Conservation (phyloP, 2,113 vertebrate genomes). For the Microtus montanus region DNA sequence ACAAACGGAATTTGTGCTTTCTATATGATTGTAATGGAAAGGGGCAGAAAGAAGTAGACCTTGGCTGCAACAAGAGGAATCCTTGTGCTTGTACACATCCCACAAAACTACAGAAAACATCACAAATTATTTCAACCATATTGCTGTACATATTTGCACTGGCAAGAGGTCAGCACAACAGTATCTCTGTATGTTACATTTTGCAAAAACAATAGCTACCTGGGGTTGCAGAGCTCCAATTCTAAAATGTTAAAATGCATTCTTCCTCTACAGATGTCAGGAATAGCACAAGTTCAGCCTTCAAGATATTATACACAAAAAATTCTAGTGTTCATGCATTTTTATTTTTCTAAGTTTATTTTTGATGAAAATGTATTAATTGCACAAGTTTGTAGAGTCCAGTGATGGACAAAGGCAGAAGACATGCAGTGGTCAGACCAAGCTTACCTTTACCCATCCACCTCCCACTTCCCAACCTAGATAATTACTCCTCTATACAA, state of each 20-base stretch:
- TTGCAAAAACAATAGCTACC: background rate
- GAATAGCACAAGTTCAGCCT: background rate
- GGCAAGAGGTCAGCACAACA: background rate
- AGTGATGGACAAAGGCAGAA: background rate
- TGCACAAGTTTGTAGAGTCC: background rate
- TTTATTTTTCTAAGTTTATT: background rate
- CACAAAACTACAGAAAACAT: background rate
- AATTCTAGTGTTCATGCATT: background rate
- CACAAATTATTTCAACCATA: background rate
- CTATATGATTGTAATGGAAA: background rate
- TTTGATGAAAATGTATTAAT: background rate
- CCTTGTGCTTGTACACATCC: background rate
- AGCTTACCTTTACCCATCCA: too few species aligned
- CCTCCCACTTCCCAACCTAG: background rate
- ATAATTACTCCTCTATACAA: background rate
- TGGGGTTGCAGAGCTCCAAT: background rate
- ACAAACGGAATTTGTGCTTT: conserved; percentile 10
- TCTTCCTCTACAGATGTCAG: background rate
- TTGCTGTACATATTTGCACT: background rate
- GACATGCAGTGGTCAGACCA: too few species aligned
- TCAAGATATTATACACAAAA: background rate
- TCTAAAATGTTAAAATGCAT: background rate
- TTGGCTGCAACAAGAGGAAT: background rate
- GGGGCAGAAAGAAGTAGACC: background rate
- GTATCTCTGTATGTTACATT: background rate